A percentile compares a stretch with the other conserved stretches of the same genome.
Conservation (phyloP, 2,888 invertebrate species). For the Euspilapteryx auroguttella region DNA sequence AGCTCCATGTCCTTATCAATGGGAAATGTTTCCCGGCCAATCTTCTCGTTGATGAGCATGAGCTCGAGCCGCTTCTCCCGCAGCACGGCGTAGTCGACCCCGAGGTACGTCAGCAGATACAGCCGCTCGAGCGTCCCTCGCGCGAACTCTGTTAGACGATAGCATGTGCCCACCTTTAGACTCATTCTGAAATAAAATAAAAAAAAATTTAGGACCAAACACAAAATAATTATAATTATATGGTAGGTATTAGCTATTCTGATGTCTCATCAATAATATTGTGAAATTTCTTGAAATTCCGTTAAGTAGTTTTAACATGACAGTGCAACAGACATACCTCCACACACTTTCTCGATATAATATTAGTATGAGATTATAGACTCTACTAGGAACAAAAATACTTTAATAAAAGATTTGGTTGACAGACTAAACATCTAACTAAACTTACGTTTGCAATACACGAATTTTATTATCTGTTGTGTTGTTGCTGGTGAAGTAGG, state of each 20-base stretch:
- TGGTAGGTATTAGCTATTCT: too few relatives aligned
- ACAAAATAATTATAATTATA: conserved; percentile 5
- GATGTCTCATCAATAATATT: too few relatives aligned
- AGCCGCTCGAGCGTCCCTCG: conserved; percentile 26
- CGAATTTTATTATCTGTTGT: conserved; percentile 17
- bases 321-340: too few relatives aligned
- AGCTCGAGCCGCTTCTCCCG: conserved; percentile 37
- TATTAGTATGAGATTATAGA: too few relatives aligned
- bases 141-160: conserved; percentile 26
- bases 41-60: conserved; percentile 29
- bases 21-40: conserved; percentile 31
- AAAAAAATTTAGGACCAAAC: too few relatives aligned
- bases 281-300: too few relatives aligned
- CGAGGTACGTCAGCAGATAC: conserved; percentile 42
- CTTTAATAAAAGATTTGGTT: too few relatives aligned
- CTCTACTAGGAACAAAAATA: too few relatives aligned
- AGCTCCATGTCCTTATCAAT: conserved; percentile 21
- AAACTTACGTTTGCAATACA: conserved; percentile 27
- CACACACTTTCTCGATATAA: too few relatives aligned
- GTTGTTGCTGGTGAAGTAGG: conserved; percentile 14
- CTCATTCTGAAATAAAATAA: conserved; percentile 33
- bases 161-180: conserved; percentile 26
- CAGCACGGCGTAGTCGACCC: conserved; percentile 30
- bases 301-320: too few relatives aligned
- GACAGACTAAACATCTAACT: too few relatives aligned